Evolutionary conservation across 2,113 vertebrate species (phyloP).

Genomic region (Silurus asotus): DNA sequence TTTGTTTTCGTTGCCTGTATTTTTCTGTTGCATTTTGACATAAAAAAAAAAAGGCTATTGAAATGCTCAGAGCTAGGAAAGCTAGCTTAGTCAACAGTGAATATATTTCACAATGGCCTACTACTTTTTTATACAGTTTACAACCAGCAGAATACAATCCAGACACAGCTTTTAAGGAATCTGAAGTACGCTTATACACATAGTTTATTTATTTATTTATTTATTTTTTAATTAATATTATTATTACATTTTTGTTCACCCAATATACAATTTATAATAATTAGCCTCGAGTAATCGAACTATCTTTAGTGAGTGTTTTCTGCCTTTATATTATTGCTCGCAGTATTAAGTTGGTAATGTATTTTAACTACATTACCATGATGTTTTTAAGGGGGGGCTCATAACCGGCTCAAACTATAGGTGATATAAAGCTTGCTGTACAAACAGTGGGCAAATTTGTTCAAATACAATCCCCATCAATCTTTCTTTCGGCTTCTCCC

Average conservation of each 20-base stretch:
- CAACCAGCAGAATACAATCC: neutral
- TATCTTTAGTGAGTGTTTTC: neutral
- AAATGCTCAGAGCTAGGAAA: neutral
- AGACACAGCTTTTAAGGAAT: neutral
- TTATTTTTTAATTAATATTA: no score
- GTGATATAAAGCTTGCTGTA: no score
- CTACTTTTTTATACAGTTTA: neutral
- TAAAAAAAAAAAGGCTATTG: neutral
- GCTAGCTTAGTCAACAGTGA: neutral
- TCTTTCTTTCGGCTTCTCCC: no score
- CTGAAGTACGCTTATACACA: neutral
- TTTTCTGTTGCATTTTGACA: no score
- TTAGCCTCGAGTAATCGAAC: neutral
- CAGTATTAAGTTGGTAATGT: neutral
- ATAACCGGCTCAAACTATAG: no score
- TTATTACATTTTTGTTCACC: neutral
- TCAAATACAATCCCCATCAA: no score
- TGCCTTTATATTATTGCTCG: neutral
- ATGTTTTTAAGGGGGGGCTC: no score
- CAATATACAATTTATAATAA: neutral
- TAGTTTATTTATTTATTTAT: no score
- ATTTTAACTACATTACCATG: no score
- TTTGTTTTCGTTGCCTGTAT: no score
- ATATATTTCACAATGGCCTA: neutral
- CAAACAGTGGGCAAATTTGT: no score